A percentile compares a stretch with the other conserved stretches of the same genome.
These are phyloP conservation scores for Apeltes quadracus DNA, from an alignment of 2,113 vertebrate species.

Conservation along the genomic window DNA sequence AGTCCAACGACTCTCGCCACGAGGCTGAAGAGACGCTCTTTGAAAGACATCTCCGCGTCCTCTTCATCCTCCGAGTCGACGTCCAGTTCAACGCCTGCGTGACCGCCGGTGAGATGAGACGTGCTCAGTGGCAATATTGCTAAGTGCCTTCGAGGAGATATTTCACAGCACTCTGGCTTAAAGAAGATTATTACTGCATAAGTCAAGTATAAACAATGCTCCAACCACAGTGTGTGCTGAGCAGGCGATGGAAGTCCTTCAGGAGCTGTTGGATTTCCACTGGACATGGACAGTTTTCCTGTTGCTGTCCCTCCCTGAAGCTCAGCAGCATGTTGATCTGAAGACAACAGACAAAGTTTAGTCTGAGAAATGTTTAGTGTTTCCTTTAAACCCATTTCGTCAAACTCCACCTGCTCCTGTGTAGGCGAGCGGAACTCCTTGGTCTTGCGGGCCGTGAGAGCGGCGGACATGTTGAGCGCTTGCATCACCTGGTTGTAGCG, in stretches of 20 bases:
- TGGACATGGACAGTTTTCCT: conserved; percentile 88
- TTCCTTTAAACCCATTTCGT: not conserved
- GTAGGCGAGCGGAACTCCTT: conserved; percentile 94
- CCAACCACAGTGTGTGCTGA: conserved; percentile 90
- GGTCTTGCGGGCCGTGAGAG: conserved; percentile 93
- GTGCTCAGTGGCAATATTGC: not conserved
- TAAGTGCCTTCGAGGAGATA: conserved; percentile 2
- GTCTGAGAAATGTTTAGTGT: not conserved
- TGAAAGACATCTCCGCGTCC: conserved; percentile 82
- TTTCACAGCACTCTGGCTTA: not conserved
- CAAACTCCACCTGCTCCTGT: conserved; percentile 89
- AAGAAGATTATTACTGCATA: conserved; percentile 19
- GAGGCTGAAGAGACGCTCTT: conserved; percentile 83
- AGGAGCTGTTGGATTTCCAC: conserved; percentile 87
- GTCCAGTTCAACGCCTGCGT: conserved; percentile 86
- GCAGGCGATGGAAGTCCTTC: conserved; percentile 88
- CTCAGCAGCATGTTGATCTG: conserved; percentile 94
- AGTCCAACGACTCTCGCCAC: conserved; percentile 83
- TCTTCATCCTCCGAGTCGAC: conserved; percentile 81
- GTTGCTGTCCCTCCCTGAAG: conserved; percentile 87
- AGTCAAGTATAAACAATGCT: conserved; percentile 11
- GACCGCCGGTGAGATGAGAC: conserved; percentile 9
- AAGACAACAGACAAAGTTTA: not conserved
- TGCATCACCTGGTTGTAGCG: conserved; percentile 96
- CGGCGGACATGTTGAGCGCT: conserved; percentile 97